Percentiles rank a stretch among this genome's conserved stretches.
phyloP scores from a whole-genome alignment of 2,113 vertebrate species.

The Cacatua alba region DNA sequence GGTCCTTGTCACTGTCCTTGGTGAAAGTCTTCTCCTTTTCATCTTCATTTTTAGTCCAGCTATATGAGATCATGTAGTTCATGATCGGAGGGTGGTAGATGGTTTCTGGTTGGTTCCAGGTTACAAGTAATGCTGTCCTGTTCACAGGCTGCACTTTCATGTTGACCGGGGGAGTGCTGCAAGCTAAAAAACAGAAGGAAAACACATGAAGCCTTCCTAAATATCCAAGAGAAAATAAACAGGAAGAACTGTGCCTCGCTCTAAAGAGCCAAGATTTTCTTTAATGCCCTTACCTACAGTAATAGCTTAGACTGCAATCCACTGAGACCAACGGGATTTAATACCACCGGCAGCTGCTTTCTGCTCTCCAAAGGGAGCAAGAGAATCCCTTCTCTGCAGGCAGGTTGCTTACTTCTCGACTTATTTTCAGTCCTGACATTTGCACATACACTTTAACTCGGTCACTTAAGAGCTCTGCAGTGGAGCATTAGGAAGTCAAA shows the following conservation, averaged over 20 bases:
- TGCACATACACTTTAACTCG: neutral
- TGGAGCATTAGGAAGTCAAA: neutral
- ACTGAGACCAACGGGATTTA: constrained; percentile 55
- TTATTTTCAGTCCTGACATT: neutral
- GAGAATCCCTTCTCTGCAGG: neutral
- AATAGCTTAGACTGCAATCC: constrained; percentile 24
- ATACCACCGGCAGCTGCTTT: constrained; percentile 53
- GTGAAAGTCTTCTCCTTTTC: constrained; percentile 94
- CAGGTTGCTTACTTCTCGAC: neutral
- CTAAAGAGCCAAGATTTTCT: neutral
- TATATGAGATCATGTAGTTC: constrained; percentile 95
- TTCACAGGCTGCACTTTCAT: constrained; percentile 97
- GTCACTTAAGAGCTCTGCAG: neutral
- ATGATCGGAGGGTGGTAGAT: constrained; percentile 95
- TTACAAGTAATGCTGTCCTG: constrained; percentile 87
- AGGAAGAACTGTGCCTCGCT: neutral
- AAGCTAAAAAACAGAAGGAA: constrained; percentile 75
- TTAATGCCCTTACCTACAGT: constrained; percentile 20
- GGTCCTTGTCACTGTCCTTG: constrained; percentile 90
- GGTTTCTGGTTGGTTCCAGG: constrained; percentile 90
- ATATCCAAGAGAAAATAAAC: neutral
- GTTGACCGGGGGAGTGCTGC: constrained; percentile 93
- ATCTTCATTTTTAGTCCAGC: constrained; percentile 95
- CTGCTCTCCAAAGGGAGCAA: neutral
- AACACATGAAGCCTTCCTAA: neutral